A percentile compares a stretch with the other conserved stretches of the same genome.
phyloP scores from a whole-genome alignment of 2,797 vertebrate species.

The Manis crassicaudata region DNA sequence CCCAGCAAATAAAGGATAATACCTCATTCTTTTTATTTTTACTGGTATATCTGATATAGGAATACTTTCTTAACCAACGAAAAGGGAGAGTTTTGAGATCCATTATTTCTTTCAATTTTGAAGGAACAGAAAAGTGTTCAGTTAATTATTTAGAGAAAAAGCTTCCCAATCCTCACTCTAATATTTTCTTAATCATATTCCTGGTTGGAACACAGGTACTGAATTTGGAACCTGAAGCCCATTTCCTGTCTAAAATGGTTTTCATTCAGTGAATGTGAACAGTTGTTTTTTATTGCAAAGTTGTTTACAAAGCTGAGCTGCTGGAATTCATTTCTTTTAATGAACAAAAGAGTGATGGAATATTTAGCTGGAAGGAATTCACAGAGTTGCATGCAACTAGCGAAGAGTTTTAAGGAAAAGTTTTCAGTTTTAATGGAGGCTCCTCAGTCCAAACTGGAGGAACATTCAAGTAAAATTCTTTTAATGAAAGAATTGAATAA shows the following conservation, averaged over 20 bases:
- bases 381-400: slow-evolving; percentile 49
- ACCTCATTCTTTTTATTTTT: neutral
- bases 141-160: slow-evolving; percentile 54
- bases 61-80: neutral
- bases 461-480: slow-evolving; percentile 56
- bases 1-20: neutral
- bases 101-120: slow-evolving; percentile 4
- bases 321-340: slow-evolving; percentile 78
- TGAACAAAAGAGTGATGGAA: slow-evolving; percentile 72
- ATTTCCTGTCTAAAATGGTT: slow-evolving; percentile 73
- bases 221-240: slow-evolving; percentile 67
- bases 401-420: slow-evolving; percentile 59
- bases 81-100: slow-evolving; percentile 32
- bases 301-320: slow-evolving; percentile 76
- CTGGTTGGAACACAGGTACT: slow-evolving; percentile 56
- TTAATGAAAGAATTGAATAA: slow-evolving; percentile 45
- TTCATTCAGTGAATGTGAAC: slow-evolving; percentile 67
- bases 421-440: slow-evolving; percentile 34
- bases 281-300: slow-evolving; percentile 73
- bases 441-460: neutral
- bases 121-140: slow-evolving; percentile 55
- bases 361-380: slow-evolving; percentile 77
- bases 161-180: neutral
- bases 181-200: slow-evolving; percentile 62
- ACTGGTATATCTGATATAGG: neutral